Evolutionary conservation across 1,140 invertebrate genomes (phyloP), one percentile per base, ranked within the genome.

Genomic region (Steinernema feltiae): DNA sequence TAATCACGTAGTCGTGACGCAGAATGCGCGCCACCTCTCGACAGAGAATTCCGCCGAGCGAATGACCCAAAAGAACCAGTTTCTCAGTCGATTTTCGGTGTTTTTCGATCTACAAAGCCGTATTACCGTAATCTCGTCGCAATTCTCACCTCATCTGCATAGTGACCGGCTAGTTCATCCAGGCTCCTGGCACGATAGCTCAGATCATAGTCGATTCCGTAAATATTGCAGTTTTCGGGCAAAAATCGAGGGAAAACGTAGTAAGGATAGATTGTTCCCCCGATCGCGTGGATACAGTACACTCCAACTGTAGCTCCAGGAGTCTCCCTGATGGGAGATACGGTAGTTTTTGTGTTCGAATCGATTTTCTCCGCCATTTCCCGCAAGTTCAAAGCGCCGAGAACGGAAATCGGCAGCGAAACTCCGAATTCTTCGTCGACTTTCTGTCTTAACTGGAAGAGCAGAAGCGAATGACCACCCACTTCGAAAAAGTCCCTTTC

Each of bases 241-340:
- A 82, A 76, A 18, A 81, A 48, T 30, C 71, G 31, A 17, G 78
- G 29, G 30, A 82, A 72, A n/a, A 81, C 46, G 46, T 80, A 78
- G 48, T 82, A 82, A 24, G 82, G 80, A 35, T 74, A 81, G 29
- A 83, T 77, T 0, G 82, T 79, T 18, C 82, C 82, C 15, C 82
- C 81, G 69, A 82, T 83, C 7, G 82, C 79, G 35, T 82, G 82
- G 24, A 84, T 78, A 48, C 78, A 69, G 32, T 78, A 82, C 27
- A 83, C 71, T 32, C 76, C 81, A 63, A 81, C 24, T 46, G 35
- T 78, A 1, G 76, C n/a, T 48, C 1, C 30, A 1, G n/a, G 71
- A 72, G 30, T 79, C 73, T 72, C 74, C 32, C 29, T 79, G 12
- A 78, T 72, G 15, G 17, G 18, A 29, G 76, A 73, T 30, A 76